These are phyloP conservation scores for Frieseomelitta varia DNA, from an alignment of 1,140 invertebrate species.

Conservation along the genomic window DNA sequence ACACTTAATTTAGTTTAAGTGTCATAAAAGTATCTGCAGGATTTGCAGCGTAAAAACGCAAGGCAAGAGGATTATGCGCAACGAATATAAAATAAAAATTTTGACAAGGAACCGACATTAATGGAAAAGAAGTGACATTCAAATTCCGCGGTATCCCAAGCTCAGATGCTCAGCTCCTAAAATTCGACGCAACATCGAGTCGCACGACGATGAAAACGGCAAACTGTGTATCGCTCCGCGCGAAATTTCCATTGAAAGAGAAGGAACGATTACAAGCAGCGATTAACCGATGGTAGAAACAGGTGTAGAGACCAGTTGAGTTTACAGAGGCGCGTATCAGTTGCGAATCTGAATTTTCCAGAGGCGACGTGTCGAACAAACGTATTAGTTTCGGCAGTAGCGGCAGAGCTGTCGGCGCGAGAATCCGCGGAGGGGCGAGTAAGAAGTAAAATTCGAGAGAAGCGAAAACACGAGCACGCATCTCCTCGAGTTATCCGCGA, in stretches of 20 bases:
- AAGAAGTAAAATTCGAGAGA: neutral
- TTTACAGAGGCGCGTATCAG: neutral
- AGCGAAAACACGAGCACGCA: constrained; percentile 8
- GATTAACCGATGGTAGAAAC: neutral
- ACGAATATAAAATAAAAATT: too few relatives aligned
- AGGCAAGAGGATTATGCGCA: too few relatives aligned
- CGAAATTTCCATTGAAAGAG: neutral
- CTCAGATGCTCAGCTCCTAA: neutral
- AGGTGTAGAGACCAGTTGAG: neutral
- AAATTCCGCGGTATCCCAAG: neutral
- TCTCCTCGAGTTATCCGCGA: neutral
- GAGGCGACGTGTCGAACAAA: neutral
- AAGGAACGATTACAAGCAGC: neutral
- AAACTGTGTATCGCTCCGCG: neutral
- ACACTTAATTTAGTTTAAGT: too few relatives aligned
- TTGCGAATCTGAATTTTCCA: too few relatives aligned
- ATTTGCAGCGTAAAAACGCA: too few relatives aligned
- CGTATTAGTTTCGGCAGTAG: too few relatives aligned
- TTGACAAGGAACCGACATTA: too few relatives aligned
- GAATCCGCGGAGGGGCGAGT: too few relatives aligned
- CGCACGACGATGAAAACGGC: neutral
- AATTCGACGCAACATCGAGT: neutral
- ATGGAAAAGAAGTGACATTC: too few relatives aligned
- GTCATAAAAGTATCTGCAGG: too few relatives aligned
- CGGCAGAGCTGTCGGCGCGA: too few relatives aligned